Percentiles rank a stretch among this genome's conserved stretches.
phyloP scores from a whole-genome alignment of 2,888 invertebrate genomes.

The Ichneumoninae sp. region DNA sequence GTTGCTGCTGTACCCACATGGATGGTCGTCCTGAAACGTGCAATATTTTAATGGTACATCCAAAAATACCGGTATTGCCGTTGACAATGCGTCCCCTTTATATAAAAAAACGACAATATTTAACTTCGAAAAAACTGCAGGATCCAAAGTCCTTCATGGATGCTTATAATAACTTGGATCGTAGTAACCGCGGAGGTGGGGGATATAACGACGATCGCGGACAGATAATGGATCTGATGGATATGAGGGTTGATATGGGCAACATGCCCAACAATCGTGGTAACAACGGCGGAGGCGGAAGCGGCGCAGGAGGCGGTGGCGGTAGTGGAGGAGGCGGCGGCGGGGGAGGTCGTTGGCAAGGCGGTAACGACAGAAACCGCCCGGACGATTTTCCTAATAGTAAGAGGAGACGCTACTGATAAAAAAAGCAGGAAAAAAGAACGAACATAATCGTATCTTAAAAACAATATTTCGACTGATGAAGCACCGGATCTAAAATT shows the following conservation, averaged over 20 bases:
- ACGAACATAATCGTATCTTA: slow-evolving; percentile 29
- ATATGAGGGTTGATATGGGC: slow-evolving; percentile 84
- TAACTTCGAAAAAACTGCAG: slow-evolving; percentile 72
- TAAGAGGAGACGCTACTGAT: slow-evolving; percentile 88
- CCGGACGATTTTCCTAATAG: slow-evolving; percentile 88
- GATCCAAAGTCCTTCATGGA: slow-evolving; percentile 85
- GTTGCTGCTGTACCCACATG: slow-evolving; percentile 84
- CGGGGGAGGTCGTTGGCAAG: slow-evolving; percentile 82
- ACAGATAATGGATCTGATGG: slow-evolving; percentile 84
- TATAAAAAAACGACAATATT: slow-evolving; percentile 59
- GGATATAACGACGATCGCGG: slow-evolving; percentile 82
- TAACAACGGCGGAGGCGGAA: slow-evolving; percentile 73
- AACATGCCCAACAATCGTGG: slow-evolving; percentile 77
- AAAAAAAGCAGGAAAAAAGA: slow-evolving; percentile 35
- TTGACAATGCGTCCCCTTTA: slow-evolving; percentile 24
- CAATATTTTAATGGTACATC: slow-evolving; percentile 78
- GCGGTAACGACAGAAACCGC: slow-evolving; percentile 86
- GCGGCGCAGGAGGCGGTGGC: slow-evolving; percentile 68
- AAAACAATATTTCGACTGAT: neutral
- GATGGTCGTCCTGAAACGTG: slow-evolving; percentile 82
- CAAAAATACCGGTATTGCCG: slow-evolving; percentile 60
- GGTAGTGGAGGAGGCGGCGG: slow-evolving; percentile 71
- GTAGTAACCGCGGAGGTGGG: slow-evolving; percentile 80
- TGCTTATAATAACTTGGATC: slow-evolving; percentile 83
- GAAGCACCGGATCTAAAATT: neutral